Conservation (phyloP, 2,888 invertebrate species). For the Anthoptus insignis region DNA sequence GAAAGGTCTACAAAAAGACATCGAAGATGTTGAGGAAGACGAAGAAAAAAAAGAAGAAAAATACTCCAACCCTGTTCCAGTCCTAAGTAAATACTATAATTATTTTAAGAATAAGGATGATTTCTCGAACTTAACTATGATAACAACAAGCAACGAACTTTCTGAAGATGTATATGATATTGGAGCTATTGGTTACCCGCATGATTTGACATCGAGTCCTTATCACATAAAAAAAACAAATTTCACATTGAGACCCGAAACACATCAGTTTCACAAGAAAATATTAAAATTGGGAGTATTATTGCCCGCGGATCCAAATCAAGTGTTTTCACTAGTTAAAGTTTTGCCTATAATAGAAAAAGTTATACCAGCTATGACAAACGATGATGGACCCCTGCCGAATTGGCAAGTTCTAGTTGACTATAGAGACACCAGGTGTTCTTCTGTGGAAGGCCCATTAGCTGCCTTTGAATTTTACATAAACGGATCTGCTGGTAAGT, state of each 20-base stretch:
- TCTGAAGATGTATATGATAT: slow-evolving; percentile 59
- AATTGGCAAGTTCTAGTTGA: slow-evolving; percentile 90
- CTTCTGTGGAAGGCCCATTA: slow-evolving; percentile 92
- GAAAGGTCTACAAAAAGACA: slow-evolving; percentile 60
- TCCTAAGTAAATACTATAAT: slow-evolving; percentile 67
- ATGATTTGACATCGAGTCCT: slow-evolving; percentile 69
- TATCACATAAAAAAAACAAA: slow-evolving; percentile 77
- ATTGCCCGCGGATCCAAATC: slow-evolving; percentile 87
- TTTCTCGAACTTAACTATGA: slow-evolving; percentile 61
- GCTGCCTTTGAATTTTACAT: slow-evolving; percentile 93
- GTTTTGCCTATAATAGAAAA: slow-evolving; percentile 91
- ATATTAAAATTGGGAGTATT: slow-evolving; percentile 89
- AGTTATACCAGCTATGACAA: slow-evolving; percentile 89
- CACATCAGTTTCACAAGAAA: slow-evolving; percentile 72
- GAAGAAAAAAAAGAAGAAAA: slow-evolving; percentile 64
- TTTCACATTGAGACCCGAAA: slow-evolving; percentile 71
- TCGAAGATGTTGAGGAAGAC: slow-evolving; percentile 61
- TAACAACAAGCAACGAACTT: slow-evolving; percentile 54
- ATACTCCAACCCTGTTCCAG: slow-evolving; percentile 59
- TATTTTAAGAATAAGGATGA: slow-evolving; percentile 66
- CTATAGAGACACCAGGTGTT: slow-evolving; percentile 91
- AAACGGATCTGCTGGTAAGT: slow-evolving; percentile 89
- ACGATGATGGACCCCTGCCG: slow-evolving; percentile 87
- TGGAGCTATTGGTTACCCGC: slow-evolving; percentile 71
- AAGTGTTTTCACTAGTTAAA: slow-evolving; percentile 89